phyloP scores from a whole-genome alignment of 2,113 vertebrate species.

The Lepus americanus region DNA sequence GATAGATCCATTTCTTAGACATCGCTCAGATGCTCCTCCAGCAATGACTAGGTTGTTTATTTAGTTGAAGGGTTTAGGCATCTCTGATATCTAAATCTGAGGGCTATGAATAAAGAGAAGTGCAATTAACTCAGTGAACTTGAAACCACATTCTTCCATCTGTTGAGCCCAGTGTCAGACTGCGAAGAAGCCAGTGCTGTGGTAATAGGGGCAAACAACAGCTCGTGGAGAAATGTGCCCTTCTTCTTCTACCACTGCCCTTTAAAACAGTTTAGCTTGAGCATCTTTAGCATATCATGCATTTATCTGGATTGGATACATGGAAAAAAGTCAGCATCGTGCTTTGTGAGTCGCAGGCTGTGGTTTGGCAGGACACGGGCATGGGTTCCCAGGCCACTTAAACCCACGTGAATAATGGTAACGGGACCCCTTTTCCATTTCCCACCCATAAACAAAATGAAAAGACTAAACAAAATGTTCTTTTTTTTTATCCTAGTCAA shows the following conservation, averaged over 20 bases:
- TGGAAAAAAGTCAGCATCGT: slow-evolving; percentile 21
- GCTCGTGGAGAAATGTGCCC: slow-evolving; percentile 27
- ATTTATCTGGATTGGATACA: slow-evolving; percentile 9
- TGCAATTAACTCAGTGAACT: slow-evolving; percentile 59
- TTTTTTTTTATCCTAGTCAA: slow-evolving; percentile 76
- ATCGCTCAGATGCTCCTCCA: neutral
- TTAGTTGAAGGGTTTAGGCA: slow-evolving; percentile 53
- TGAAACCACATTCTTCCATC: slow-evolving; percentile 56
- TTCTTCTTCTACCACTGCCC: neutral
- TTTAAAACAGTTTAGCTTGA: slow-evolving; percentile 48
- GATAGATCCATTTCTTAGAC: slow-evolving; percentile 14
- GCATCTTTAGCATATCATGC: slow-evolving; percentile 40
- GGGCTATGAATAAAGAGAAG: slow-evolving; percentile 42
- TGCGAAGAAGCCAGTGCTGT: neutral
- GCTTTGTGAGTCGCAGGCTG: neutral
- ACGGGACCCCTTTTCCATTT: slow-evolving; percentile 67
- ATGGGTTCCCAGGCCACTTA: neutral
- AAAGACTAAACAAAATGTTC: slow-evolving; percentile 83
- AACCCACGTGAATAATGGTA: slow-evolving; percentile 73
- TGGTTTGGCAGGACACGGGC: slow-evolving; percentile 60
- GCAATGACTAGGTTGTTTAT: neutral
- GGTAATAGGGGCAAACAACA: neutral
- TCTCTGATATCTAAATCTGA: slow-evolving; percentile 61
- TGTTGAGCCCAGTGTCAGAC: slow-evolving; percentile 44
- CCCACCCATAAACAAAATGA: slow-evolving; percentile 60